Evolutionary conservation across 2,797 vertebrate species (phyloP), one percentile per base, ranked within the genome.

Genomic region (Diplodus puntazzo): DNA sequence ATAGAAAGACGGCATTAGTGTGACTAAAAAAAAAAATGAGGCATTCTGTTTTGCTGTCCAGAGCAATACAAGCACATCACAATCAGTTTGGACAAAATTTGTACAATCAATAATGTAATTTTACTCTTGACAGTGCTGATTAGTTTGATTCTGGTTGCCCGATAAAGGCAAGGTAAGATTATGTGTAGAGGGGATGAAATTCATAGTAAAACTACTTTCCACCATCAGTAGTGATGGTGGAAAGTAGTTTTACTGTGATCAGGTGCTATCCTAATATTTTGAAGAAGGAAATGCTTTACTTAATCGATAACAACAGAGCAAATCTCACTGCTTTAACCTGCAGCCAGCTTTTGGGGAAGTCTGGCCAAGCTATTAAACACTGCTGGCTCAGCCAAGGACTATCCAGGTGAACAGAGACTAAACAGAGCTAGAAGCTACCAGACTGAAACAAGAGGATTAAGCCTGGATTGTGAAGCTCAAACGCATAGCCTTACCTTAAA

Each of bases 381-480:
- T 63, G 78, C 65, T 75, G 71, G 69, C 48, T 88, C 59, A 81
- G 73, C 42, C 81, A 87, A 82, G 62, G 73, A 83, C 69, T 50
- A 82, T 74, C 53, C 77, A 85, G 81, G 66, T 75, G 79, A 86
- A 87, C 63, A 77, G 66, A 79, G 45, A 79, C 80, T 77, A 75
- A 85, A 88, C 34, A 57, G 11, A 78, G 74, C 13, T 39, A 39
- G 14, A 69, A 79, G 68, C 80, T 86, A 49, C 21, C 52, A 81
- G 59, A 80, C 79, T 62, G 54, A 82, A 89, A 83, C 81, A 87
- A 79, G 61, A 83, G 75, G 73, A 90, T 89, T 85, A 86, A 20
- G 25, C 13, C 30, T 63, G 18, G 30, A 65, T 5, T 73, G 60
- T 49, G 65, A 79, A 75, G 60, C 45, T 11, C 13, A 69, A 80